Base-by-base conservation (phyloP, 1,140 invertebrate genomes). In the Meloidogyne floridensis region DNA sequence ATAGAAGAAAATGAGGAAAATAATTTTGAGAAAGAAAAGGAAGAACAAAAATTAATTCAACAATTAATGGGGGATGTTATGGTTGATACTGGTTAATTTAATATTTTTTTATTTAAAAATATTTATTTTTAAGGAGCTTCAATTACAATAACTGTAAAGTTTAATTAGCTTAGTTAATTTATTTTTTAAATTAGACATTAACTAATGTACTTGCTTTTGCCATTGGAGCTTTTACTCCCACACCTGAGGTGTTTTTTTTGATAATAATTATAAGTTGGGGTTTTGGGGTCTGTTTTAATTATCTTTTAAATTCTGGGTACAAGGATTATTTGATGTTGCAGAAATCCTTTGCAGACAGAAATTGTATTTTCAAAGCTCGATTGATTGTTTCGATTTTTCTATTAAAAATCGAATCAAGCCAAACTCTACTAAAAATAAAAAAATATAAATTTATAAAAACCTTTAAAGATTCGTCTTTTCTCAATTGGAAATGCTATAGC, bases 401-500 rank as follows among this genome's bases (percentile, higher is more conserved):
- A 32, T 32, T 32, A 32, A 32, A 32, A 32, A 32, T 32, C 32
- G 32, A 32, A 32, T 32, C 32, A 32, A 32, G 32, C 32, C 32
- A 32, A 32, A 32, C 32, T 32, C 32, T 32, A 32, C 32, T 32
- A 32, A 32, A 65, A n/a, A n/a, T 56, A 42, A 76, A 76, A 76
- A 2, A 47, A 20, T 20, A 20, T 78, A 3, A 18, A 20, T n/a
- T 5, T 10, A 69, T 18, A 7, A 77, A 54, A 32, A 32, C 32
- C 32, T 32, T 7, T 43, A 15, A 43, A 79, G 80, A 90, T 89
- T n/a, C 88, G 88, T 79, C 71, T 90, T 8, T 89, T 89, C 73
- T 88, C 83, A n/a, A 89, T 89, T 32, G 88, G 88, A 71, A 89
- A 90, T 83, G 85, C 86, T 9, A n/a, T 85, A 8, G 89, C 89